Evolutionary conservation across 2,888 invertebrate species (phyloP), one percentile per base, ranked within the genome.

Genomic region (Diplazon laetatorius): DNA sequence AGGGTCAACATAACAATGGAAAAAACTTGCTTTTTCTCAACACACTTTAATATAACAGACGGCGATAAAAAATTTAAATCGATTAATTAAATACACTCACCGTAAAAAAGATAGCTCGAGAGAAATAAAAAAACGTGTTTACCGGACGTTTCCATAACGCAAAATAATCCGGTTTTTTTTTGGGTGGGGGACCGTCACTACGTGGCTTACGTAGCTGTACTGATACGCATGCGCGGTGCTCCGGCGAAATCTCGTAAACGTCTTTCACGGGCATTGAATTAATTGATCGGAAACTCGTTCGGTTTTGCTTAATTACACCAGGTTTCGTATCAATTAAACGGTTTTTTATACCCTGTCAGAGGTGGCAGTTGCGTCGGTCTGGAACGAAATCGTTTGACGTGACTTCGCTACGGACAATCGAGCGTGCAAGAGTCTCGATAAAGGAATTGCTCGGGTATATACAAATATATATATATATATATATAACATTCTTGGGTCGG

Each of bases 161-260:
- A 22, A 65, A 62, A 16, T 62, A 52, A 25, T 52, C 35, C n/a
- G 6, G 6, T 50, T 20, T n/a, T n/a, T n/a, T n/a, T n/a, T n/a
- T n/a, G n/a, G n/a, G n/a, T n/a, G 42, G 16, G 30, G 59, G 55
- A 70, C 60, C 66, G 65, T 25, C 55, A 46, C 25, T 30, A 16
- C 60, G 55, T 14, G 30, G 20, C 35, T 30, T 25, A 46, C 22
- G n/a, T n/a, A n/a, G n/a, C 30, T 1, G 2, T 16, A 46, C 62
- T 78, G 63, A 50, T 52, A 44, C 22, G 20, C 77, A 25, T 14
- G 50, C 50, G 18, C 14, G 30, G 18, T 14, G 10, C 12, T n/a
- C 30, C 10, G n/a, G 42, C 42, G n/a, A 37, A 50, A 16, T 42
- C 48, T 74, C 78, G 55, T 74, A 70, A 78, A 78, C 12, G 78